Conservation (phyloP, 2,888 invertebrate genomes). For the Nomada goodeniana region DNA sequence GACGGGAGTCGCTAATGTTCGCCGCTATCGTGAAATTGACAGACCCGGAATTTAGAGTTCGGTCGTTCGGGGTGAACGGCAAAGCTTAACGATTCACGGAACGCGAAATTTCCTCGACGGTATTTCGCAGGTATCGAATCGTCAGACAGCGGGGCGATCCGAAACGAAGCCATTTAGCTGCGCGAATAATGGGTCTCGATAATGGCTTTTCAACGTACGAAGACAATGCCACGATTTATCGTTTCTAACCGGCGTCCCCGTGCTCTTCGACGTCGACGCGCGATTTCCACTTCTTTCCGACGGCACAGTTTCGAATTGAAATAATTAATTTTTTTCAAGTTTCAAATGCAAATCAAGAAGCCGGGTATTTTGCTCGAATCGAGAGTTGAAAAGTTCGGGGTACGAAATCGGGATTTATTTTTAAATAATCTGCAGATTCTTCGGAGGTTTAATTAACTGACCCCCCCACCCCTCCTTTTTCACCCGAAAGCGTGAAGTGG, state of each 20-base stretch:
- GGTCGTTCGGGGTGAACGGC: slow-evolving; percentile 53
- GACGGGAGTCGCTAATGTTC: slow-evolving; percentile 22
- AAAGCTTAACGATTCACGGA: slow-evolving; percentile 68
- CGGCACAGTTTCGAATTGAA: too few species aligned
- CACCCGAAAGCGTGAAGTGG: too few species aligned
- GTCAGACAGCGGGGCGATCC: slow-evolving; percentile 41
- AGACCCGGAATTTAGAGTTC: slow-evolving; percentile 58
- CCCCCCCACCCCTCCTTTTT: neutral
- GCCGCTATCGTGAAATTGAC: slow-evolving; percentile 50
- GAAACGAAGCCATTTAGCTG: slow-evolving; percentile 69
- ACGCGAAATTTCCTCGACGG: slow-evolving; percentile 64
- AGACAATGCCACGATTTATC: slow-evolving; percentile 72
- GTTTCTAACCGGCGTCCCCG: slow-evolving; percentile 68
- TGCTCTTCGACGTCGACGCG: neutral
- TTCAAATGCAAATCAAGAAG: too few species aligned
- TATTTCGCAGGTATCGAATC: slow-evolving; percentile 69
- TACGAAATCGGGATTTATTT: too few species aligned
- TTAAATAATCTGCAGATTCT: too few species aligned
- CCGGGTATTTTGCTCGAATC: too few species aligned
- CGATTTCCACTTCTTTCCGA: neutral
- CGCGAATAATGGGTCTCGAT: slow-evolving; percentile 67
- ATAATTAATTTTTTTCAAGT: too few species aligned
- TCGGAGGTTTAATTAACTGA: too few species aligned
- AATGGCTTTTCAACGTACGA: slow-evolving; percentile 67
- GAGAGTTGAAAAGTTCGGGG: too few species aligned